phyloP scores from a whole-genome alignment of 30 jellyfish, hydroid and myxozoan species.

The Calvadosia cruxmelitensis region DNA sequence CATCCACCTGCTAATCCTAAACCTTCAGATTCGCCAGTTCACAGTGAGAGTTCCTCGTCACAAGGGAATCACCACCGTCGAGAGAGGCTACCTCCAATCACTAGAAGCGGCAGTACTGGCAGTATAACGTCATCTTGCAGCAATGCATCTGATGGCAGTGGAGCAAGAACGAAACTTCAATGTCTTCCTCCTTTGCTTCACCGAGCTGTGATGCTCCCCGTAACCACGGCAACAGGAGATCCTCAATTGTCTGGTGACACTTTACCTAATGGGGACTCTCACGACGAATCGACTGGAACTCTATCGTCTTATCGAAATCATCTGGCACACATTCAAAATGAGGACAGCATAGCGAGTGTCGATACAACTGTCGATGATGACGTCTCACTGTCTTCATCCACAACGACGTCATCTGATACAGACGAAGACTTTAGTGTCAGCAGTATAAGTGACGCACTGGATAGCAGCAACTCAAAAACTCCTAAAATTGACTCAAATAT shows the following conservation, averaged over 20 bases:
- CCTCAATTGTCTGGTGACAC: no score
- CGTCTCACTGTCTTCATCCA: background rate
- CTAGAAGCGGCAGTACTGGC: background rate
- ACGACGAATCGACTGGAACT: no score
- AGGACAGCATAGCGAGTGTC: no score
- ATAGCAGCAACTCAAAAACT: no score
- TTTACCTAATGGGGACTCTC: no score
- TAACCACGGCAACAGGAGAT: no score
- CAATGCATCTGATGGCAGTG: background rate
- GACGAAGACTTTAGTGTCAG: background rate
- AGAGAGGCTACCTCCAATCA: background rate
- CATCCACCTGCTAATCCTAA: background rate
- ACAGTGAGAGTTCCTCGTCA: no score
- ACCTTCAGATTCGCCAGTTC: no score
- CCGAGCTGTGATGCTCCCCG: no score
- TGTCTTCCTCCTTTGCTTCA: background rate
- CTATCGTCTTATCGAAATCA: no score
- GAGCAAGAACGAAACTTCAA: background rate
- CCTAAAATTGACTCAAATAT: background rate
- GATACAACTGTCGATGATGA: background rate
- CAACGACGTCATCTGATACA: background rate
- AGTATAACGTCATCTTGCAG: background rate
- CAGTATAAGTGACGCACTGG: background rate
- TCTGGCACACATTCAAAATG: no score
- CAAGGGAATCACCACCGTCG: no score